phyloP scores from a whole-genome alignment of 23 tunicate genomes.

The Aplidium turbinatum region DNA sequence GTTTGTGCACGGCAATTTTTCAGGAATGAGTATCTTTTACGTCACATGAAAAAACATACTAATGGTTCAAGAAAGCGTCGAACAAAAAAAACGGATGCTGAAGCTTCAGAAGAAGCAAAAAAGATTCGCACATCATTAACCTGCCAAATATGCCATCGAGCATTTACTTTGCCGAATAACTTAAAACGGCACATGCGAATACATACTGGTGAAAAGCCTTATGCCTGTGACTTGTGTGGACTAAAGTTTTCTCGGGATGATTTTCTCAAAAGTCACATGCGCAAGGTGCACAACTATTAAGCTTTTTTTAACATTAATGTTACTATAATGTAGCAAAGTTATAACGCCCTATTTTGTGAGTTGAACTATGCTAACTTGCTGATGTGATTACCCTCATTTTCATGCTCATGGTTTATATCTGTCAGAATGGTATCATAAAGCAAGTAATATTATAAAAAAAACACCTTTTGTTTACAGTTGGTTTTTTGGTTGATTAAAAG shows the following conservation, averaged over 20 bases:
- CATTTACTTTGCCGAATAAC: neutral
- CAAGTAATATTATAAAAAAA: too few relatives aligned
- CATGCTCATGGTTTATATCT: too few relatives aligned
- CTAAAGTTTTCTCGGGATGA: neutral
- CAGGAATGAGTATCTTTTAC: conserved; percentile 3
- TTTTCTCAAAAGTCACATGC: neutral
- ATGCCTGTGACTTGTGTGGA: neutral
- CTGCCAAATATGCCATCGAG: neutral
- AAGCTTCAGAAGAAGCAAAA: neutral
- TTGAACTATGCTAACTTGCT: too few relatives aligned
- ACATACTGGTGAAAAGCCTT: conserved; percentile 13
- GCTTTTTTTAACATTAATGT: neutral
- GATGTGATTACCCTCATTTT: too few relatives aligned
- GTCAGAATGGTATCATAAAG: too few relatives aligned
- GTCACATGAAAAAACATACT: conserved; percentile 15
- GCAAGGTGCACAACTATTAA: neutral
- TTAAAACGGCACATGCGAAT: neutral
- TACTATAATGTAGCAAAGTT: too few relatives aligned
- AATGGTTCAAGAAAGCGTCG: neutral
- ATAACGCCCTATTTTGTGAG: too few relatives aligned
- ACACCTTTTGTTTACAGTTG: too few relatives aligned
- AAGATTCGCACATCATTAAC: neutral
- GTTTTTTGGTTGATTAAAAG: too few relatives aligned
- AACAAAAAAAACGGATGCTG: neutral
- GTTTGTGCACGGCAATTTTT: conserved; percentile 1